phyloP scores from a whole-genome alignment of 1,140 invertebrate genomes.

The Holcopasites calliopsidis region DNA sequence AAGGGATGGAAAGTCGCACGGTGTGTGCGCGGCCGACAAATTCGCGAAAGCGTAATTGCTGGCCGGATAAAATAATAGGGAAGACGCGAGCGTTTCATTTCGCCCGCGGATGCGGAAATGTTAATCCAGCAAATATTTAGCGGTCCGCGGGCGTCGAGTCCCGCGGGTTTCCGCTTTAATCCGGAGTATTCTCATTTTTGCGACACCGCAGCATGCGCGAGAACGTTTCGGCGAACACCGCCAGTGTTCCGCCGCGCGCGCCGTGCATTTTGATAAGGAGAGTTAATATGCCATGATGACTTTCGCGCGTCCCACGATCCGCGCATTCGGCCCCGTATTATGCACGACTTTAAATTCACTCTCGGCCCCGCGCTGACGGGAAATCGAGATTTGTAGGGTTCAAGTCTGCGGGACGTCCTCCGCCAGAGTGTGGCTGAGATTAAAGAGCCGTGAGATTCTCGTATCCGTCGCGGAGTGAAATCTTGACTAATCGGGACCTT shows the following conservation, averaged over 20 bases:
- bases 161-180: conserved; percentile 10
- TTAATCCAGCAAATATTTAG: conserved; percentile 44
- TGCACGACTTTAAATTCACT: conserved; percentile 28
- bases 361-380: neutral
- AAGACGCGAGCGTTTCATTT: neutral
- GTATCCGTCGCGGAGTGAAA: no score
- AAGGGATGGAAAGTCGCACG: neutral
- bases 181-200: conserved; percentile 30
- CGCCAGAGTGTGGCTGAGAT: neutral
- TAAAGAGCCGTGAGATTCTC: neutral
- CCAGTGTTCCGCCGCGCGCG: neutral
- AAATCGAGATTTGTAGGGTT: conserved; percentile 44
- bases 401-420: neutral
- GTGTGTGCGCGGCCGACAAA: conserved; percentile 8
- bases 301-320: conserved; percentile 6
- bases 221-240: conserved; percentile 8
- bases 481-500: no score
- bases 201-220: neutral
- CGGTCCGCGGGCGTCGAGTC: neutral
- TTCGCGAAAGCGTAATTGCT: conserved; percentile 5
- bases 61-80: conserved; percentile 28
- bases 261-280: conserved; percentile 42
- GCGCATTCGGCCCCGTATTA: conserved; percentile 13
- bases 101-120: conserved; percentile 18
- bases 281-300: conserved; percentile 32